phyloP scores from a whole-genome alignment of 2,113 vertebrate genomes.

The Dinomys branickii region DNA sequence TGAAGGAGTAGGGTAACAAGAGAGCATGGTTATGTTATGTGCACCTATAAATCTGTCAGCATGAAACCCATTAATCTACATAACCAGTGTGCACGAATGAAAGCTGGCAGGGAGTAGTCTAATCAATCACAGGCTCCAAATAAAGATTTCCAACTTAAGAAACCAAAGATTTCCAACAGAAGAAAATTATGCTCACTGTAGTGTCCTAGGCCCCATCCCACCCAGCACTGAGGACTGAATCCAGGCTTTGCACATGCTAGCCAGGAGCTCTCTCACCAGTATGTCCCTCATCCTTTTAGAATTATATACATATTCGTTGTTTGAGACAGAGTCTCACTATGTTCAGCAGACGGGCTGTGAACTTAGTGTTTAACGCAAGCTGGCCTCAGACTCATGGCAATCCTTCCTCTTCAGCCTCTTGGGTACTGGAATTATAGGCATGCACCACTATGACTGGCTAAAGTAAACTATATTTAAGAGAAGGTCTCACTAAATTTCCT shows the following conservation, averaged over 20 bases:
- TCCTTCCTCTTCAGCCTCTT: neutral
- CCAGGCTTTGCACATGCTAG: neutral
- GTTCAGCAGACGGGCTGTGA: neutral
- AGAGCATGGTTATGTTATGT: neutral
- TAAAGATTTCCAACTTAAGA: neutral
- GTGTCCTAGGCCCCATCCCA: neutral
- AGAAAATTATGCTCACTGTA: neutral
- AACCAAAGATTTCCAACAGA: neutral
- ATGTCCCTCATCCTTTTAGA: neutral
- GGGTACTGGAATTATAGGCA: neutral
- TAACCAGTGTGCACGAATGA: neutral
- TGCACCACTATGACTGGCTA: neutral
- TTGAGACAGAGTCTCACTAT: neutral
- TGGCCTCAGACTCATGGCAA: neutral
- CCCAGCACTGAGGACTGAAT: neutral
- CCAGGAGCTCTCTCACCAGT: neutral
- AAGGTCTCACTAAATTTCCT: neutral
- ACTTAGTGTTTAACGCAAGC: neutral
- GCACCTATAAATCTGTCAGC: neutral
- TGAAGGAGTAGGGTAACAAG: neutral
- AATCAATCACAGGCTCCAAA: neutral
- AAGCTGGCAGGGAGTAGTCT: neutral
- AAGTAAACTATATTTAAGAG: neutral
- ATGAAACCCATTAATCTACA: neutral
- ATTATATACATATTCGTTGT: neutral